phyloP scores from a whole-genome alignment of 37 sponge, comb jelly and placozoan genomes.

The Cladorhizidae sp. region DNA sequence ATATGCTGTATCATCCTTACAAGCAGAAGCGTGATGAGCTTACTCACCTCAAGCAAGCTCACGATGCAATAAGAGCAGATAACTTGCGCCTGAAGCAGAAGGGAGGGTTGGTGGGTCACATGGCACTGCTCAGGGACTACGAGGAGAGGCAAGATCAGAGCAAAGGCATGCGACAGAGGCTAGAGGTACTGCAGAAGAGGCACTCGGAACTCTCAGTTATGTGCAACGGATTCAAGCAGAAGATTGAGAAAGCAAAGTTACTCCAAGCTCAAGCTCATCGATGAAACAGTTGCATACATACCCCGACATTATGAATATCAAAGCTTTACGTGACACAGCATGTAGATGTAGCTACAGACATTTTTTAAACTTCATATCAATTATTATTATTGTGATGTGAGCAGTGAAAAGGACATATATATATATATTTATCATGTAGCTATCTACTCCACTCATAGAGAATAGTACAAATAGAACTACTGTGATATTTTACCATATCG shows the following conservation, averaged over 20 bases:
- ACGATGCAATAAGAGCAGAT: constrained; percentile 86
- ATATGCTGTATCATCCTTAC: too few relatives aligned
- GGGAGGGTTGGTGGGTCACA: constrained; percentile 92
- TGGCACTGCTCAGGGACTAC: constrained; percentile 85
- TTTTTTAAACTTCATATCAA: too few relatives aligned
- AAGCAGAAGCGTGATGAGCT: constrained; percentile 86
- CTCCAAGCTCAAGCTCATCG: neutral
- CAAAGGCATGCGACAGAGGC: constrained; percentile 21
- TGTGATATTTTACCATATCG: too few relatives aligned
- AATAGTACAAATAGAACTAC: too few relatives aligned
- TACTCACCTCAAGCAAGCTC: constrained; percentile 88
- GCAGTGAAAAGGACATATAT: too few relatives aligned
- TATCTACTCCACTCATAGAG: too few relatives aligned
- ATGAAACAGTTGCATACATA: too few relatives aligned
- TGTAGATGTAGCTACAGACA: too few relatives aligned
- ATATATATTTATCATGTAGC: too few relatives aligned
- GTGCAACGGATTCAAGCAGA: constrained; percentile 65
- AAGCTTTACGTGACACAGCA: too few relatives aligned
- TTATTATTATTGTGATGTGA: too few relatives aligned
- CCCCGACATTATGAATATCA: too few relatives aligned
- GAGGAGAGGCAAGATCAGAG: constrained; percentile 82
- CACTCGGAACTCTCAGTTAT: constrained; percentile 53
- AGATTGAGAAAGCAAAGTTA: constrained; percentile 54
- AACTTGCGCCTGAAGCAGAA: constrained; percentile 75
- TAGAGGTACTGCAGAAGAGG: constrained; percentile 55